Base-by-base conservation (phyloP, 2,888 invertebrate species). In the Doris montereyensis region DNA sequence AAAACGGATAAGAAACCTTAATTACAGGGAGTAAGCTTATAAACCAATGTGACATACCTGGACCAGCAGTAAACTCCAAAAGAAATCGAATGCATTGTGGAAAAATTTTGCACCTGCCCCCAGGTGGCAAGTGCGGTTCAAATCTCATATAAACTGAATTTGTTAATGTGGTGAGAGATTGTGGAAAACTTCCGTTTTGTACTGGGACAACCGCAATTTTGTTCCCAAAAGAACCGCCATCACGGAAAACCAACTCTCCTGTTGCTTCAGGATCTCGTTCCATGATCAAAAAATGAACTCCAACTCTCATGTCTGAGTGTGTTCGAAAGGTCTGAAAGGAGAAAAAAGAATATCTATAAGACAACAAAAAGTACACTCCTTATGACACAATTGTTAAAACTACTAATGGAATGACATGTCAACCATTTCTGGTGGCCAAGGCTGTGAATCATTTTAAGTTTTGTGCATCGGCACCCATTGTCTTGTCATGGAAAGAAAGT, bases 141-240 rank as follows among this genome's bases (percentile, higher is more conserved):
- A 97, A 97, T 87, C 94, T 94, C 26, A 98, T 94, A 88, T 94
- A 96, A 89, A 98, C 94, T 90, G 95, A 94, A 87, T 95, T 95
- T 81, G 94, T 93, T 0, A 95, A 95, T 2, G 96, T 95, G 2
- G 96, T 96, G 13, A 90, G 80, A 8, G 88, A 89, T 76, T 97
- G 97, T 0, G 97, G 97, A 86, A 97, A 93, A 0, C 97, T 97
- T 79, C 94, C 94, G 91, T 98, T 98, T 87, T 94, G 93, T 72
- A 98, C 94, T 77, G 93, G 93, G 90, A 97, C 95, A 0, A 93
- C 92, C 26, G 95, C 94, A 62, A 97, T 81, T 30, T 96, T 91
- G 84, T 94, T 94, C 85, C 96, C 95, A 2, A 17, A 10, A 0
- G 8, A 2, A n/a, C 79, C 68, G 2, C 85, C 87, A 70, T 91